Conservation (phyloP, 2,888 invertebrate genomes). For the Sericinus montela region DNA sequence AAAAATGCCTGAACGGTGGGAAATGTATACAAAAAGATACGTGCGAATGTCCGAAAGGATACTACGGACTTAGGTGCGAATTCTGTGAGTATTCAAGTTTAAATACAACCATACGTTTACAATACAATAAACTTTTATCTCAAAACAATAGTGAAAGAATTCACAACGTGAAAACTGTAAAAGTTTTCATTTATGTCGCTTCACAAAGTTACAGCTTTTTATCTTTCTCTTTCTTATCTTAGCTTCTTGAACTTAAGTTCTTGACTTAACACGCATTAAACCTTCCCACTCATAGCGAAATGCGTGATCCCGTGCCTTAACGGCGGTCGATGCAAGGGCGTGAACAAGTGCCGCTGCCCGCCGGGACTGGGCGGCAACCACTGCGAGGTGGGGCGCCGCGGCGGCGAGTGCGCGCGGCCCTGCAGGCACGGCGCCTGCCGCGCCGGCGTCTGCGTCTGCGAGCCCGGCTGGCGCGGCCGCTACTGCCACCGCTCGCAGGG, state of each 20-base stretch:
- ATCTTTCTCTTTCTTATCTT: no score
- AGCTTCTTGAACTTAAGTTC: no score
- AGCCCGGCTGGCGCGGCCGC: constrained; percentile 90
- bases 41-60: constrained; percentile 94
- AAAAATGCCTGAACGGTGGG: constrained; percentile 95
- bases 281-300: constrained; percentile 79
- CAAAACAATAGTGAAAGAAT: no score
- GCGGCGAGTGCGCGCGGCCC: constrained; percentile 85
- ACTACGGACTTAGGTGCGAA: constrained; percentile 93
- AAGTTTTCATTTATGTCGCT: no score
- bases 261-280: no score
- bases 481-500: constrained; percentile 87
- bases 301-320: constrained; percentile 95
- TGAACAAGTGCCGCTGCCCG: constrained; percentile 93
- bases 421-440: constrained; percentile 89
- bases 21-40: constrained; percentile 97
- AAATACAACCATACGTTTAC: no score
- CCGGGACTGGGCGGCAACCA: constrained; percentile 91
- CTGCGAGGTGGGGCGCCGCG: constrained; percentile 91
- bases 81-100: constrained; percentile 90
- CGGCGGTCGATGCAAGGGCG: constrained; percentile 93
- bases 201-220: no score
- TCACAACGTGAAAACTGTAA: no score
- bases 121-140: no score
- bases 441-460: constrained; percentile 86